A percentile compares a stretch with the other conserved stretches of the same genome.
phyloP scores from a whole-genome alignment of 2,113 vertebrate genomes.

The Mus spicilegus region DNA sequence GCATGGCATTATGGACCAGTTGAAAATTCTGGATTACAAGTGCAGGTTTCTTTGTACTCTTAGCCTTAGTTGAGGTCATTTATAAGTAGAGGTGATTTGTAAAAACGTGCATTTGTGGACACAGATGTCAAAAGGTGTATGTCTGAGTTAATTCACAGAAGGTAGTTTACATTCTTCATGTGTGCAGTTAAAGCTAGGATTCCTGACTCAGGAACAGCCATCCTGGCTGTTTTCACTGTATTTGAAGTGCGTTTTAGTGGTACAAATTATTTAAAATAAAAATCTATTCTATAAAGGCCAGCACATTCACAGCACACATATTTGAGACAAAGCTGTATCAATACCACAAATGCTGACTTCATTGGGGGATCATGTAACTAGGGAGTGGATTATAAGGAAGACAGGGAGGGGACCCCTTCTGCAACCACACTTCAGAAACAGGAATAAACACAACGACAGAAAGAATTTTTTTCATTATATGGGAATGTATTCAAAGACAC shows the following conservation, averaged over 20 bases:
- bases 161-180: slow-evolving; percentile 51
- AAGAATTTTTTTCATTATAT: slow-evolving; percentile 14
- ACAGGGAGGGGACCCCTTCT: slow-evolving; percentile 46
- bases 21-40: slow-evolving; percentile 87
- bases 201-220: slow-evolving; percentile 73
- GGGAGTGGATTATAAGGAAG: slow-evolving; percentile 44
- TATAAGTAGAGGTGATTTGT: slow-evolving; percentile 79
- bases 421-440: slow-evolving; percentile 66
- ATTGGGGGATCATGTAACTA: slow-evolving; percentile 38
- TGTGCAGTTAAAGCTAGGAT: slow-evolving; percentile 77
- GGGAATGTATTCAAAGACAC: slow-evolving; percentile 76
- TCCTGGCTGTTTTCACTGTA: slow-evolving; percentile 82
- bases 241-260: slow-evolving; percentile 86
- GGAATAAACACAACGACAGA: slow-evolving; percentile 43
- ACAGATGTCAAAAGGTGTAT: slow-evolving; percentile 80
- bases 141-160: slow-evolving; percentile 74
- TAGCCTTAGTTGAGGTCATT: slow-evolving; percentile 81
- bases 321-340: slow-evolving; percentile 70
- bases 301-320: slow-evolving; percentile 72
- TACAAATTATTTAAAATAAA: slow-evolving; percentile 80
- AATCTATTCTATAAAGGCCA: slow-evolving; percentile 73
- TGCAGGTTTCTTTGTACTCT: slow-evolving; percentile 84
- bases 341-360: slow-evolving; percentile 57
- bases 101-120: slow-evolving; percentile 85
- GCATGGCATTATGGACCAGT: slow-evolving; percentile 86